Conservation (phyloP, 92 coral and sea anemone species). For the Paragorgia papillata region DNA sequence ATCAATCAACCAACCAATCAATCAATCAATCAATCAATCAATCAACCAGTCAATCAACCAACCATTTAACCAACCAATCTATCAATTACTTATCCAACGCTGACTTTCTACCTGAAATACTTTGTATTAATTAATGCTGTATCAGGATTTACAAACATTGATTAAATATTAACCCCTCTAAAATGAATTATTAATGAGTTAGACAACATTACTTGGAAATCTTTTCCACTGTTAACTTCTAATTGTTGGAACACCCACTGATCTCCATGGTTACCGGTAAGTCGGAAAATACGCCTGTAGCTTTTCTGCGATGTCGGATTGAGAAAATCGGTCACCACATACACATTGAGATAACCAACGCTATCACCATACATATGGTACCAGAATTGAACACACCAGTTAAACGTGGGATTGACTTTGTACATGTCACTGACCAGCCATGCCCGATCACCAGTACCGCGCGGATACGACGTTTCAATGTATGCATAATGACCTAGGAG, state of each 20-base stretch:
- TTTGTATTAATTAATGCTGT: no score
- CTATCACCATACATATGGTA: conserved; percentile 89
- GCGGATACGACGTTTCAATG: conserved; percentile 83
- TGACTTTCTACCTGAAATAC: no score
- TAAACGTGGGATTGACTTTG: conserved; percentile 60
- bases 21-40: no score
- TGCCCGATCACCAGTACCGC: conserved; percentile 72
- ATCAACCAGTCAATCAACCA: no score
- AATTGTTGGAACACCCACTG: conserved; percentile 73
- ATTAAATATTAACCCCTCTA: no score
- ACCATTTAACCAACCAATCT: no score
- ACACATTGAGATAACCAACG: conserved; percentile 72
- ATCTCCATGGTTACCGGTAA: conserved; percentile 74
- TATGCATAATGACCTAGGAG: conserved; percentile 81
- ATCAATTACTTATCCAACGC: no score
- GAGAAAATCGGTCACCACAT: conserved; percentile 33
- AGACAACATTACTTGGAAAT: conserved; percentile 72
- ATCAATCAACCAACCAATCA: no score
- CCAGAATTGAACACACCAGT: conserved; percentile 92
- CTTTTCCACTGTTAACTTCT: conserved; percentile 73
- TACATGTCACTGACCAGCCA: conserved; percentile 80
- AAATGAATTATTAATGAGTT: no score
- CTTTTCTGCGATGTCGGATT: conserved; percentile 35
- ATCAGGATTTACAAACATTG: no score
- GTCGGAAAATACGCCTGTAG: conserved; percentile 45